Evolutionary conservation across 2,888 invertebrate species (phyloP), one percentile per base, ranked within the genome.

Genomic region (Dolomedes plantarius): DNA sequence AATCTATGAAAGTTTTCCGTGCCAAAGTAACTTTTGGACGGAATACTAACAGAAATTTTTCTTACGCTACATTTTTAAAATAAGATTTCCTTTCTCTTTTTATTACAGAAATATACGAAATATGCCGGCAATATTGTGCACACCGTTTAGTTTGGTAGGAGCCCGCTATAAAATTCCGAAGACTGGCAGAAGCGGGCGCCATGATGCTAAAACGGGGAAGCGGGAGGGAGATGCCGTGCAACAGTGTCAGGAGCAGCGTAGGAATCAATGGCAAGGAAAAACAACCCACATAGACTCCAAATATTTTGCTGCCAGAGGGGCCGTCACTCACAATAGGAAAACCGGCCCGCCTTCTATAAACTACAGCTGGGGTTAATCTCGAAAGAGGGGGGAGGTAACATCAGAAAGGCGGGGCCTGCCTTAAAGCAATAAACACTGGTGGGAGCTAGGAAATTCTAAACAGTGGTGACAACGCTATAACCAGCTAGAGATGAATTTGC

Each of bases 291-390:
- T 65, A 39, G 39, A 85, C 68, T 79, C 78, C 78, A 79, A 86
- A 86, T 86, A 86, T 86, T 86, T 86, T 86, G 73, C 85, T 75
- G 85, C 85, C 85, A 68, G 68, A 73, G 79, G 85, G 85, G 29
- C 73, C 31, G 85, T 86, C 85, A 86, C 62, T 86, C 78, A 78
- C 74, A 78, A 69, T 68, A 39, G n/a, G 78, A 41, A 56, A 39
- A 32, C 39, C 31, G 27, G 39, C 64, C 71, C 71, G 32, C 65
- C 65, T 73, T 82, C 75, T 27, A 62, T 56, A 82, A 82, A 69
- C 75, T 75, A 69, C 74, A 75, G 74, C 81, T 83, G 82, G 72
- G 71, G 65, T 83, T 83, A 83, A 83, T 83, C 82, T 75, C 50
- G 50, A 73, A 56, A 64, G 64, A 36, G 31, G 62, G 46, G 71